Percentiles rank a stretch among this genome's conserved stretches.
Evolutionary conservation across 2,888 invertebrate species (phyloP).

Genomic region (Philonicus albiceps): DNA sequence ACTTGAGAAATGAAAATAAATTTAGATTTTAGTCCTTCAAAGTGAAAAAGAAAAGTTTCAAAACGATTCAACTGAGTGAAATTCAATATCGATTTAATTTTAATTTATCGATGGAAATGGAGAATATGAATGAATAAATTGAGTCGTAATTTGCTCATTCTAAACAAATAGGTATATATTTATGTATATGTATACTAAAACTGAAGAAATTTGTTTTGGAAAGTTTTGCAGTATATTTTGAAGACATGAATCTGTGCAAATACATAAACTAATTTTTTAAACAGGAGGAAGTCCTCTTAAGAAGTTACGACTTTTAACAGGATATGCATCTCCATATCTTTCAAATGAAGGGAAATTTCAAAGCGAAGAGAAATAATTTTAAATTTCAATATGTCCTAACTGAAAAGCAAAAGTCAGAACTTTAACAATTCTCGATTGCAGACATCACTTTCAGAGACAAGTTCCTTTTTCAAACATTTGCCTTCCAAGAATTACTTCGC

Average conservation of each 20-base stretch:
- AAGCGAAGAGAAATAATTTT: neutral
- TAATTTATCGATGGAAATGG: too few species aligned
- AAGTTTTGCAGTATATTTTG: neutral
- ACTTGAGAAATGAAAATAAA: too few species aligned
- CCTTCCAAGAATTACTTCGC: neutral
- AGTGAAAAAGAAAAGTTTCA: too few species aligned
- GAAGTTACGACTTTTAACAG: neutral
- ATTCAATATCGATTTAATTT: too few species aligned
- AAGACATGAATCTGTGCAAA: neutral
- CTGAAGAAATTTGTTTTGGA: neutral
- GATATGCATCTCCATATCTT: neutral
- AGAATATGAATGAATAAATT: too few species aligned
- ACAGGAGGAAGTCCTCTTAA: neutral
- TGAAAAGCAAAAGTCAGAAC: neutral
- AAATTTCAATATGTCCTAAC: neutral
- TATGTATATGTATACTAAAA: too few species aligned
- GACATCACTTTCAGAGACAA: neutral
- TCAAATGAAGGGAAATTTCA: neutral
- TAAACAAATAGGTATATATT: too few species aligned
- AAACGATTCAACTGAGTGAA: too few species aligned
- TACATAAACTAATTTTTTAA: neutral
- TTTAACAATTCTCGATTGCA: neutral
- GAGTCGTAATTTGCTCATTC: too few species aligned
- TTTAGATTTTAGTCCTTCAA: too few species aligned
- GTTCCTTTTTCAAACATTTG: neutral